Conservation (phyloP, 2,888 invertebrate genomes). For the Mesorhabditis sp. region DNA sequence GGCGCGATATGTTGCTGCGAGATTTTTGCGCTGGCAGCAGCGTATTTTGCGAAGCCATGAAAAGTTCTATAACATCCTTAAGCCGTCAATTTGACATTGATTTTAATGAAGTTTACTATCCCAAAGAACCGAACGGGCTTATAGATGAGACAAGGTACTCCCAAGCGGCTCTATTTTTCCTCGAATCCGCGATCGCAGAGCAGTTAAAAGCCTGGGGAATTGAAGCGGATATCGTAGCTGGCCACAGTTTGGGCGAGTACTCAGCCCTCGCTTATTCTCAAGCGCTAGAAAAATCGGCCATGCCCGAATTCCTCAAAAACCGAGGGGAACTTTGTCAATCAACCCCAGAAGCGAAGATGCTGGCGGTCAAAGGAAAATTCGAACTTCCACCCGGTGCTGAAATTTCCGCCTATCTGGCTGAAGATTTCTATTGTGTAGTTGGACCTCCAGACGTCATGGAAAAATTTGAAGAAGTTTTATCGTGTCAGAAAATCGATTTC, state of each 20-base stretch:
- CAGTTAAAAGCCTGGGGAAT: constrained; percentile 23
- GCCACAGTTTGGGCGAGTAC: constrained; percentile 54
- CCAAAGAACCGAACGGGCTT: not conserved
- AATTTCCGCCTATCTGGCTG: constrained; percentile 37
- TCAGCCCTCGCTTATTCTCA: constrained; percentile 30
- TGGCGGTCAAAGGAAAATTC: constrained; percentile 31
- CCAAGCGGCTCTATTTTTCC: constrained; percentile 38
- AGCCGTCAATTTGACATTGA: not conserved
- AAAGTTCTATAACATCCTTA: constrained; percentile 3
- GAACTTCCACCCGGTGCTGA: constrained; percentile 31
- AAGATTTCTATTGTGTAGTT: constrained; percentile 25
- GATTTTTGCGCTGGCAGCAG: constrained; percentile 15
- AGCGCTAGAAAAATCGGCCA: constrained; percentile 16
- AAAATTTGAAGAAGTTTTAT: constrained; percentile 13
- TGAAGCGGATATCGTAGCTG: constrained; percentile 26
- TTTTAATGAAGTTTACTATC: not conserved
- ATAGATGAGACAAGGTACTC: constrained; percentile 21
- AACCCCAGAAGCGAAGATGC: constrained; percentile 42
- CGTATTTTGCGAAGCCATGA: constrained; percentile 16
- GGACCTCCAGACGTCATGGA: constrained; percentile 24
- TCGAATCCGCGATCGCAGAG: constrained; percentile 24
- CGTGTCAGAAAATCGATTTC: constrained; percentile 14
- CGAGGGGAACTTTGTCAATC: constrained; percentile 29
- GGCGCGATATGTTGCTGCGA: constrained; percentile 29
- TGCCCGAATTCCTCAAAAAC: constrained; percentile 25